Base-by-base conservation (phyloP, 2,113 vertebrate species). In the Plecotus auritus region DNA sequence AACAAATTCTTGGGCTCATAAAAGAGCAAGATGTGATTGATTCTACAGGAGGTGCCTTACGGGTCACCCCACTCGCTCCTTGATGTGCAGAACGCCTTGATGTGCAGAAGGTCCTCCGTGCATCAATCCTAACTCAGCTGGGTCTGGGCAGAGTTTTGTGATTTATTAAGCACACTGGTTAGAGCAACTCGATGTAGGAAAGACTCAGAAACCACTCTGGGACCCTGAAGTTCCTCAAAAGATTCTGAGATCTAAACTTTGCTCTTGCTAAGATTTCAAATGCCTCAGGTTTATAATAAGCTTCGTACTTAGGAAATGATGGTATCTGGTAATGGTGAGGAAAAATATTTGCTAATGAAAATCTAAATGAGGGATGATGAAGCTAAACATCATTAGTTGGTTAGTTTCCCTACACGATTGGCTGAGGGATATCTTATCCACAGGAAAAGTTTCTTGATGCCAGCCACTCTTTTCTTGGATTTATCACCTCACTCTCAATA, bases 291-390 rank as follows among this genome's bases (percentile, higher is more conserved):
- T 97, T 96, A 86, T 89, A 45, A 93, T 78, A 88, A 80, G 2
- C 20, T 86, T 95, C 76, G 11, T 87, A 20, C 30, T 96, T 95
- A 95, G 66, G 93, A 97, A 96, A 90, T 74, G 59, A 54, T 82
- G 26, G 78, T 93, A 93, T 28, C 86, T 91, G 67, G 59, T 56
- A 96, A 97, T 84, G 28, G 10, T 23, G 69, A 93, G 85, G 69
- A 97, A 97, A 97, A 96, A 47, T 97, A 84, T 80, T 64, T 18
- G 66, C 94, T 98, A 94, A 87, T 85, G 96, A 97, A 96, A 94
- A 94, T 70, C 47, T 2, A 40, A 83, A 80, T 77, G 88, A 95
- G 49, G 61, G 56, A 51, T 85, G 95, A 97, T 88, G 95, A 96
- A 98, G 80, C 30, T 23, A 23, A 51, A 95, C 64, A 66, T 22